Conservation (phyloP, 2,888 invertebrate genomes). For the Hirudinaria manillensis region DNA sequence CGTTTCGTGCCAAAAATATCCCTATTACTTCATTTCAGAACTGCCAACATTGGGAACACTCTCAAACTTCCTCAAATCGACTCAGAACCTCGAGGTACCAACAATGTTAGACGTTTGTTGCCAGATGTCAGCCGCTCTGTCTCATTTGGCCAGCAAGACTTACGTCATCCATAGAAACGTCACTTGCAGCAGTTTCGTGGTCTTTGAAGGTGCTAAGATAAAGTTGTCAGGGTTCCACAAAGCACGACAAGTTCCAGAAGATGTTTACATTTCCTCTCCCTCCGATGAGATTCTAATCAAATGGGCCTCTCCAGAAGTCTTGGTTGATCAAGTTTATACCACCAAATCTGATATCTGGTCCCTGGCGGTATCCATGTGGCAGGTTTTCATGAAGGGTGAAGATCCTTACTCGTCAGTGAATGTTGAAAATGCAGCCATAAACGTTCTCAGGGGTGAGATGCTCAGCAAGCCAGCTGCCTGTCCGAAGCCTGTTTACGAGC, state of each 20-base stretch:
- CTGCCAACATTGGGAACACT: conserved; percentile 37
- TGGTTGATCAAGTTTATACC: conserved; percentile 38
- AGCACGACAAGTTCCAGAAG: conserved; percentile 38
- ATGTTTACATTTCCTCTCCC: conserved; percentile 37
- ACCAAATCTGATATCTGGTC: conserved; percentile 41
- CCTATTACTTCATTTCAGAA: conserved; percentile 39
- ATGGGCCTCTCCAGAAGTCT: conserved; percentile 42
- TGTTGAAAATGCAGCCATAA: conserved; percentile 38
- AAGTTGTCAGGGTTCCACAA: conserved; percentile 40
- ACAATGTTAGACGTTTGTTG: conserved; percentile 38
- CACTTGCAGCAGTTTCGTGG: conserved; percentile 39
- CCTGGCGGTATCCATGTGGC: conserved; percentile 39
- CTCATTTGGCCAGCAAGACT: conserved; percentile 38
- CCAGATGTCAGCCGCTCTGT: conserved; percentile 38
- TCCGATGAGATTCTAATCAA: conserved; percentile 39
- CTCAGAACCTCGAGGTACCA: conserved; percentile 36
- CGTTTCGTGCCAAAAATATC: conserved; percentile 35
- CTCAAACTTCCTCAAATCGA: conserved; percentile 35
- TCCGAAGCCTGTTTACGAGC: conserved; percentile 36
- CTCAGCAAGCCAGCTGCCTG: conserved; percentile 39
- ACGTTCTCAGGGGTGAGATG: conserved; percentile 37
- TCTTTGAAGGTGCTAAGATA: conserved; percentile 37
- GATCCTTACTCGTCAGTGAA: conserved; percentile 37
- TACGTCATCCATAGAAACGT: conserved; percentile 41
- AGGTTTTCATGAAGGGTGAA: conserved; percentile 40